Conservation (phyloP, 1,140 invertebrate genomes). For the Procambarus clarkii region DNA sequence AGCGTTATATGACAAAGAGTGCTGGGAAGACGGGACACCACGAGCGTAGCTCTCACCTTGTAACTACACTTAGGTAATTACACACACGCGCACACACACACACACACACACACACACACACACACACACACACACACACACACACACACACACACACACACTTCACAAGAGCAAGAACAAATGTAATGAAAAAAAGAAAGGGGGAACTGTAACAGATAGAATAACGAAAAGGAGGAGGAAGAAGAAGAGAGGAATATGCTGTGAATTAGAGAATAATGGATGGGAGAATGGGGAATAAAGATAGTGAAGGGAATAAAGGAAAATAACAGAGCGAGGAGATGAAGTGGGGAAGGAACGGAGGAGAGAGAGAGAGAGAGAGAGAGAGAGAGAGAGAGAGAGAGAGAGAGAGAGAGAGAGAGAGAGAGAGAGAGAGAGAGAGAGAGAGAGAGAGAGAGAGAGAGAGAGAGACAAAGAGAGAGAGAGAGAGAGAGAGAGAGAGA, state of each 20-base stretch:
- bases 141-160: no score
- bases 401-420: neutral
- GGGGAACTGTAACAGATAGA: no score
- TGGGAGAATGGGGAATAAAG: neutral
- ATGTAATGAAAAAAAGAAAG: no score
- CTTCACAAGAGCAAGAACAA: no score
- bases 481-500: neutral
- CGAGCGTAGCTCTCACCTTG: no score
- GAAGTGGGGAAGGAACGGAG: neutral
- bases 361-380: conserved; percentile 9
- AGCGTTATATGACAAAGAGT: no score
- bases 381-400: neutral
- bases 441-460: no score
- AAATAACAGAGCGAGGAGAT: neutral
- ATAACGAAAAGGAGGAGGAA: neutral
- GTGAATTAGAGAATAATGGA: neutral
- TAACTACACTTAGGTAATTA: no score
- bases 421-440: neutral
- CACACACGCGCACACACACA: neutral
- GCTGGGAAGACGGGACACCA: no score
- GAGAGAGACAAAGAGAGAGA: neutral
- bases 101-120: neutral
- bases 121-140: no score
- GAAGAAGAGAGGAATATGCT: neutral
- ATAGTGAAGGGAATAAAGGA: neutral